Conservation (phyloP, 2,888 invertebrate species). For the Mimumesa dahlbomi region DNA sequence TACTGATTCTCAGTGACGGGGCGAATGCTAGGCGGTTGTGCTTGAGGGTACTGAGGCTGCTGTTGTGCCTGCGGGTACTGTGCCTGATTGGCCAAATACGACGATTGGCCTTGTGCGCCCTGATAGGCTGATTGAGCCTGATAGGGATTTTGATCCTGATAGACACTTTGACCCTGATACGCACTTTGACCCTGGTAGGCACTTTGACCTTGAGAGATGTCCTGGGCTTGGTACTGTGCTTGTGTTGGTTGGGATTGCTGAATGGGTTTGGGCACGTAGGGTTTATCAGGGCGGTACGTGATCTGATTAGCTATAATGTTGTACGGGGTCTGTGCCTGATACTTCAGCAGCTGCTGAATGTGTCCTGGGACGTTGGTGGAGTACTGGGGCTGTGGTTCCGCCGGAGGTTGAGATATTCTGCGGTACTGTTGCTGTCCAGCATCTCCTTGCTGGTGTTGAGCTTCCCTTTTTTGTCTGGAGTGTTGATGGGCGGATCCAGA, state of each 20-base stretch:
- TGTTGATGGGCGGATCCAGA: background rate
- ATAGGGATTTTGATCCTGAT: background rate
- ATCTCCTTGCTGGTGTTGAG: slow-evolving; percentile 11
- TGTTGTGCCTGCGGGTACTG: background rate
- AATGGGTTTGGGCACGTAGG: slow-evolving; percentile 74
- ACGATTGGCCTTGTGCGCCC: slow-evolving; percentile 3
- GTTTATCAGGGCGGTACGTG: slow-evolving; percentile 69
- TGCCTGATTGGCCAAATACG: background rate
- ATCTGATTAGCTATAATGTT: slow-evolving; percentile 76
- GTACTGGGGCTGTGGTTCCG: slow-evolving; percentile 70
- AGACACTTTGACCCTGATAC: slow-evolving; percentile 24
- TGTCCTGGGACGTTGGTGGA: slow-evolving; percentile 71
- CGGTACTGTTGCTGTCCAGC: slow-evolving; percentile 53
- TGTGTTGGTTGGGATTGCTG: slow-evolving; percentile 37
- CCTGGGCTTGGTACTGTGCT: slow-evolving; percentile 15
- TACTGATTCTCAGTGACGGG: slow-evolving; percentile 71
- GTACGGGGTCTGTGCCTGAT: slow-evolving; percentile 76
- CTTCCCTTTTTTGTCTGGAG: slow-evolving; percentile 33
- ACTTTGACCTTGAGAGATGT: slow-evolving; percentile 30
- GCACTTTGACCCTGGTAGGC: background rate
- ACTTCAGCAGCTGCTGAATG: slow-evolving; percentile 72
- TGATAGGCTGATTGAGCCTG: background rate
- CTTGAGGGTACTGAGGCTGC: slow-evolving; percentile 15
- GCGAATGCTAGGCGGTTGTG: slow-evolving; percentile 52
- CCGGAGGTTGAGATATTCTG: slow-evolving; percentile 66